Percentiles rank a stretch among this genome's conserved stretches.
phyloP scores from a whole-genome alignment of 2,888 invertebrate species.

The Tenthredo amoena region DNA sequence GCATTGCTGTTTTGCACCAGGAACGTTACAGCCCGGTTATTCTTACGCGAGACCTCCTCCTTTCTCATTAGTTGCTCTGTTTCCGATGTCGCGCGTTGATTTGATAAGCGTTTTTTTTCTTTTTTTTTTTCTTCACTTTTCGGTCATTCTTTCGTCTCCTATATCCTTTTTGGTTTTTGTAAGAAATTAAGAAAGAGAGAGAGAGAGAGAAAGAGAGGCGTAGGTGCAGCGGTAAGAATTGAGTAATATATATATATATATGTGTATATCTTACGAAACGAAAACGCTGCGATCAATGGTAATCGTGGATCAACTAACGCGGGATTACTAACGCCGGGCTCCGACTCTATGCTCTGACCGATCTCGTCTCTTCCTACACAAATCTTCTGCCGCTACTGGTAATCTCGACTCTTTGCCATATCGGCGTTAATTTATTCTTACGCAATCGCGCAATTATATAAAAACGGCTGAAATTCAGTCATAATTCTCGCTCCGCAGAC shows the following conservation, averaged over 20 bases:
- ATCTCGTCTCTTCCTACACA: neutral
- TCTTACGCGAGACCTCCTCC: neutral
- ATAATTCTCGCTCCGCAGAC: neutral
- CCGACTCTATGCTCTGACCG: neutral
- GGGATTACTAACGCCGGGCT: neutral
- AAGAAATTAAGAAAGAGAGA: neutral
- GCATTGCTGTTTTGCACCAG: conserved; percentile 10
- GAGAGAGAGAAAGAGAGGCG: neutral
- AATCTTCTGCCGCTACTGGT: neutral
- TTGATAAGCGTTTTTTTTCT: neutral
- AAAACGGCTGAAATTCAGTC: neutral
- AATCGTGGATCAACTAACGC: neutral
- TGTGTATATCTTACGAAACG: neutral
- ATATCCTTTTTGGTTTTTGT: neutral
- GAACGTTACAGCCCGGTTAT: neutral
- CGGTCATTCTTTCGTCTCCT: neutral
- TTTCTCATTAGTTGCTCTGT: neutral
- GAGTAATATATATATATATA: no score
- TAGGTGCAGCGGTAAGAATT: conserved; percentile 2
- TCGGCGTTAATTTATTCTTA: conserved; percentile 7
- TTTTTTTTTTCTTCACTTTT: no score
- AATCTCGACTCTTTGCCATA: neutral
- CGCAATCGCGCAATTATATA: neutral
- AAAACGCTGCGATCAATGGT: neutral
- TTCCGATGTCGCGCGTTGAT: neutral